These are phyloP conservation scores for Rhimphoctona megacephalus DNA, from an alignment of 2,888 invertebrate genomes.

Conservation along the genomic window DNA sequence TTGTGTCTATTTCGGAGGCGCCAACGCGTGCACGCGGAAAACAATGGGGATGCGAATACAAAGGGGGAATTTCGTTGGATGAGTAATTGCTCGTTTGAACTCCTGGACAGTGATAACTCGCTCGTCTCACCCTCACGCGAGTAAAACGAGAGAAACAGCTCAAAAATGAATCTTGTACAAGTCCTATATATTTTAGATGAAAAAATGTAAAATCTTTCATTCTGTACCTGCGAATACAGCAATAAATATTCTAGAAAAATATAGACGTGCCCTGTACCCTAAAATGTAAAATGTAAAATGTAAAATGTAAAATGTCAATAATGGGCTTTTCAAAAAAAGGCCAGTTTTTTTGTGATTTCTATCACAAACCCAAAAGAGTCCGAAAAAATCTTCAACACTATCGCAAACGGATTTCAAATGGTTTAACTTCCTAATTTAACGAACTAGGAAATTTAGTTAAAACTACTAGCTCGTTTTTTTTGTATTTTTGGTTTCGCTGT, in stretches of 20 bases:
- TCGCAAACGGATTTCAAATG: no score
- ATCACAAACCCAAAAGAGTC: background rate
- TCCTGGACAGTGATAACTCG: constrained; percentile 15
- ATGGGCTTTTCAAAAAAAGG: background rate
- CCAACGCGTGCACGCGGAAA: background rate
- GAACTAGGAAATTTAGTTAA: no score
- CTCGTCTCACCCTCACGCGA: background rate
- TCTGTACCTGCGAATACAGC: background rate
- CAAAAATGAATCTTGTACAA: background rate
- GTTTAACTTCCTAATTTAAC: no score
- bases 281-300: background rate
- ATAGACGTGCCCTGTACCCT: background rate
- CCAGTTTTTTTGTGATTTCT: background rate
- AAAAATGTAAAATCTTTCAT: background rate
- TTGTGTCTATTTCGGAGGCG: background rate
- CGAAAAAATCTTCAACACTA: background rate
- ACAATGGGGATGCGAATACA: constrained; percentile 51
- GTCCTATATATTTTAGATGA: background rate
- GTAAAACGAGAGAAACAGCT: background rate
- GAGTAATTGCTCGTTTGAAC: constrained; percentile 49
- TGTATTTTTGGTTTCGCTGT: no score
- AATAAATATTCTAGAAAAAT: background rate
- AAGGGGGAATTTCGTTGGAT: constrained; percentile 47
- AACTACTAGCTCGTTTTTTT: no score
- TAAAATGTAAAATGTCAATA: background rate